Evolutionary conservation across 2,888 invertebrate genomes (phyloP), one percentile per base, ranked within the genome.

Genomic region (Nymphalis polychloros): DNA sequence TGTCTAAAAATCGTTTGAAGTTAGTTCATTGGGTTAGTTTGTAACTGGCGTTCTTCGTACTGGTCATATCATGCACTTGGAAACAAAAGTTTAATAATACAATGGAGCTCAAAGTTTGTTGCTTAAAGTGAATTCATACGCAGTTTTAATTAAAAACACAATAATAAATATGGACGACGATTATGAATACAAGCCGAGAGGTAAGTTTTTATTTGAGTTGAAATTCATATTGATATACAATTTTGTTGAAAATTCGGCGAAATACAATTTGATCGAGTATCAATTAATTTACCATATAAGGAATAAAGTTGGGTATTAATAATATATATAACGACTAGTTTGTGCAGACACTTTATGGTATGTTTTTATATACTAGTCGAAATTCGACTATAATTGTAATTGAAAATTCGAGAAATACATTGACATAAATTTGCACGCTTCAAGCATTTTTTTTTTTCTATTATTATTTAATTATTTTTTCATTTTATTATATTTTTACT

Each of bases 1-100:
- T 59, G 59, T 59, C 59, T 59, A 59, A 70, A 66, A 72, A 70
- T 48, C 68, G 67, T 59, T 55, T 70, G 31, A 59, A 72, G 73
- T 71, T 68, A 69, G 71, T 63, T 69, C 71, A 73, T 73, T 68
- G 70, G 68, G 49, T 73, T 73, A 74, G 73, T 74, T 55, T 23
- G 72, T 72, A 70, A 72, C 68, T 72, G 70, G 63, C 65, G 63
- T 57, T 67, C 70, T 50, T 57, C 68, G 46, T 55, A 63, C 67
- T 65, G 61, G 71, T 68, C 57, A 27, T 53, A 64, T 64, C 55
- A 61, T 48, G 59, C 35, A 59, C 48, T 35, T 64, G 8, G 35
- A 20, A 53, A 60, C 20, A 52, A 52, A 23, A 46, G 46, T 52
- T 50, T 59, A 59, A 46, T 57, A 57, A 41, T 35, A 41, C 19